phyloP scores from a whole-genome alignment of 2,888 invertebrate genomes.

The Pseudococcus jackbeardsleyi region DNA sequence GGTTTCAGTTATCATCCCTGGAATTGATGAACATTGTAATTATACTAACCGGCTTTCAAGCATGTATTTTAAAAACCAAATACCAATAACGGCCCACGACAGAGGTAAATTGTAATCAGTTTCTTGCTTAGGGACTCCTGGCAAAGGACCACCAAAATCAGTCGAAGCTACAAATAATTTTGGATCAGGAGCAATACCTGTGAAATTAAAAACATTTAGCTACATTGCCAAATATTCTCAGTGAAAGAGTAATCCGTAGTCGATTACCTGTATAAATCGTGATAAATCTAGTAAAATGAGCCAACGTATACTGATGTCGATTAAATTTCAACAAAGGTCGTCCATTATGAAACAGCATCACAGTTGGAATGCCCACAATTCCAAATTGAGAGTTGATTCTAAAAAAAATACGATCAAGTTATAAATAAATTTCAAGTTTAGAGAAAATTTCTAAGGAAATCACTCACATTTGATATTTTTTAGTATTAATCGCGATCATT shows the following conservation, averaged over 20 bases:
- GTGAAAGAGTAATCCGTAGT: background rate
- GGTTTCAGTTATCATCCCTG: no score
- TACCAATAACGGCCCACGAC: conserved; percentile 57
- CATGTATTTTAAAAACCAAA: conserved; percentile 59
- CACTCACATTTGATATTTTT: conserved; percentile 79
- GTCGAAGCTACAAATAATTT: conserved; percentile 80
- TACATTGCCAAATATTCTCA: no score
- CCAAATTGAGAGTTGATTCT: conserved; percentile 92
- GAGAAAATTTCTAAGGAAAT: background rate
- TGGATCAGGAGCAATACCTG: conserved; percentile 67
- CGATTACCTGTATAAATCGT: conserved; percentile 77
- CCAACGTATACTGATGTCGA: conserved; percentile 83
- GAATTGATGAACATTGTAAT: no score
- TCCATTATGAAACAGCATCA: conserved; percentile 91
- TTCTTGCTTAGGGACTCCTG: conserved; percentile 81
- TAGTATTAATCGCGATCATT: conserved; percentile 91
- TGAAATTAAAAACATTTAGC: background rate
- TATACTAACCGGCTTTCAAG: conserved; percentile 27
- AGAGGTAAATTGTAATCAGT: conserved; percentile 79
- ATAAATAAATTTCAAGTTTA: background rate
- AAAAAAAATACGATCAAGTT: conserved; percentile 66
- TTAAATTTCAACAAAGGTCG: conserved; percentile 87
- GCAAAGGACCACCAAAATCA: conserved; percentile 85
- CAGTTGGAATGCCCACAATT: conserved; percentile 89
- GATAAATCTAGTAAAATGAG: conserved; percentile 84